Percentiles rank a stretch among this genome's conserved stretches.
These are phyloP conservation scores for Pantelozetes paolii DNA, from an alignment of 2,888 invertebrate species.

Conservation along the genomic window DNA sequence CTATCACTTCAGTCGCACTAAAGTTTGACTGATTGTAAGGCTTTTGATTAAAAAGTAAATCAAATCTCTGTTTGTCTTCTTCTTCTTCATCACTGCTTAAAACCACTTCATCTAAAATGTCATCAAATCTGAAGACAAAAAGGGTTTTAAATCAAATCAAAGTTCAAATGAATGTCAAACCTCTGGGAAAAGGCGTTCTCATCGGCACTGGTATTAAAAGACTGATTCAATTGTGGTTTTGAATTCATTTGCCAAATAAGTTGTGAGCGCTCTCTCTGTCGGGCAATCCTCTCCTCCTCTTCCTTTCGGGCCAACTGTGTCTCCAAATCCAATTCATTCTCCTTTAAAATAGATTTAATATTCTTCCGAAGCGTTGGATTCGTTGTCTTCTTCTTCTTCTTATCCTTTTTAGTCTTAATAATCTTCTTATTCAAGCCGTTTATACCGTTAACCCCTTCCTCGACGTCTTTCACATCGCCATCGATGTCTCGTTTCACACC, in stretches of 20 bases:
- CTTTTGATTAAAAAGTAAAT: neutral
- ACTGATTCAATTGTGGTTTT: neutral
- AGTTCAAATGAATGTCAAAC: slow-evolving; percentile 10
- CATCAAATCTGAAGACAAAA: neutral
- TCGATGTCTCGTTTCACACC: slow-evolving; percentile 47
- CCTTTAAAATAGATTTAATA: slow-evolving; percentile 80
- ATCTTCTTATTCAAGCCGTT: slow-evolving; percentile 39
- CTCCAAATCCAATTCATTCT: slow-evolving; percentile 83
- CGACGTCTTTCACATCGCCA: slow-evolving; percentile 56
- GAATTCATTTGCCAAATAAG: slow-evolving; percentile 29
- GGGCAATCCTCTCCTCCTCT: slow-evolving; percentile 68
- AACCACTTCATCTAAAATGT: slow-evolving; percentile 30
- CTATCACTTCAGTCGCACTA: slow-evolving; percentile 40
- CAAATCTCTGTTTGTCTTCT: slow-evolving; percentile 34
- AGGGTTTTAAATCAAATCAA: neutral
- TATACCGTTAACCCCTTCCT: slow-evolving; percentile 36
- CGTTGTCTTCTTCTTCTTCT: slow-evolving; percentile 46
- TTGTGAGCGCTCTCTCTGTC: slow-evolving; percentile 51
- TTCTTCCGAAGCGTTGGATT: slow-evolving; percentile 45
- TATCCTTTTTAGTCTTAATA: slow-evolving; percentile 39
- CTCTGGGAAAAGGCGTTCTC: neutral
- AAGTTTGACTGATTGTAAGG: neutral
- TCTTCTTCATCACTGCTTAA: slow-evolving; percentile 47
- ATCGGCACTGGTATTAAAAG: neutral
- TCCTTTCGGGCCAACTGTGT: slow-evolving; percentile 87